Base-by-base conservation (phyloP, 2,888 invertebrate genomes). In the Ophonus ardosiacus region DNA sequence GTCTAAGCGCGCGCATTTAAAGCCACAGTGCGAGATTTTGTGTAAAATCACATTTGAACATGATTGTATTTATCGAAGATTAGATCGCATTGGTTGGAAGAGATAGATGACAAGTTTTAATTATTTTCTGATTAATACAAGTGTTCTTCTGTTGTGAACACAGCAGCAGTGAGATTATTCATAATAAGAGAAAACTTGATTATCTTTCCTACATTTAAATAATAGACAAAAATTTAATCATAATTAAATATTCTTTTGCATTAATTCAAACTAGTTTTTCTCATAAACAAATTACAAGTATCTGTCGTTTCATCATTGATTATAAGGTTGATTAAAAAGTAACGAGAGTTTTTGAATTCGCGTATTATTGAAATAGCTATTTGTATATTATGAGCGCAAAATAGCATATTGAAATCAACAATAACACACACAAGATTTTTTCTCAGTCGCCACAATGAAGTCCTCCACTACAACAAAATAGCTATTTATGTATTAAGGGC, bases 1-100 rank as follows among this genome's bases (percentile, higher is more conserved):
- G 88, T 90, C 90, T 90, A 84, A 88, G 85, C 86, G 87, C 83
- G 86, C 81, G 81, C 78, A 56, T 57, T 56, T 76, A 74, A 57
- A 59, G 71, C 76, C 59, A 59, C 51, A 84, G 84, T 63, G 84
- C 78, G 84, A 84, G 84, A 84, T 76, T 84, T 84, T 84, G 84
- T 84, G 84, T 84, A 78, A 84, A 84, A 84, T 78, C 84, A 84
- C 84, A 84, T 84, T 84, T 76, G 84, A 56, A 84, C 65, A 78
- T 84, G 76, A 63, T 84, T 78, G 78, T 84, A 84, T 84, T 84
- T 84, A 84, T 84, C 84, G 84, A 84, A 79, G 59, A 71, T 85
- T 81, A 83, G 86, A 74, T 68, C 31, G 38, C 43, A 10, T 51
- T 24, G 31, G n/a, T 38, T 68, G 31, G n/a, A 68, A 68, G 4